These are phyloP conservation scores for Petrolisthes manimaculis DNA, from an alignment of 2,888 invertebrate genomes.

Conservation along the genomic window DNA sequence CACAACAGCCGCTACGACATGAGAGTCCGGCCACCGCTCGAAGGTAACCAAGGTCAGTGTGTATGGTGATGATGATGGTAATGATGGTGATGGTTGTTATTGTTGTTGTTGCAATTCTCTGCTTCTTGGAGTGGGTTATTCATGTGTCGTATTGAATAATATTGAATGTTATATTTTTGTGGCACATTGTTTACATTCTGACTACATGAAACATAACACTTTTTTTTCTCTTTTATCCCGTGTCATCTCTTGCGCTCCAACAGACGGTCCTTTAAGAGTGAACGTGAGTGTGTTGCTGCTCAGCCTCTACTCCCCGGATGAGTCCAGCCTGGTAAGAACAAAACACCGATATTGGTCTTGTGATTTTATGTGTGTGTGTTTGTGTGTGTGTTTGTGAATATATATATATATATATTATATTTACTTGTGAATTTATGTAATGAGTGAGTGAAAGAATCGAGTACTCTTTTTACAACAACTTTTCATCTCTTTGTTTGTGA, in stretches of 20 bases:
- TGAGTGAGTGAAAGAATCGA: too few species aligned
- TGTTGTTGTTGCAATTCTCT: too few species aligned
- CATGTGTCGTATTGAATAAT: background rate
- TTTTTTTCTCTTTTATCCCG: background rate
- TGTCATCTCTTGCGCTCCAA: background rate
- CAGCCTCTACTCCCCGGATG: conserved; percentile 94
- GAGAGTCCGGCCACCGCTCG: conserved; percentile 84
- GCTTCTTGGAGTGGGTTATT: too few species aligned
- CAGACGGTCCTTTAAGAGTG: conserved; percentile 72
- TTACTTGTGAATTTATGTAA: too few species aligned
- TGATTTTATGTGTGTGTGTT: background rate
- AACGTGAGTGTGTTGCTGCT: conserved; percentile 94
- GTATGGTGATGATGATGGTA: background rate
- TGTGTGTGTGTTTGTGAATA: too few species aligned
- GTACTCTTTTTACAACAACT: too few species aligned
- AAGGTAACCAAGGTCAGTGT: conserved; percentile 42
- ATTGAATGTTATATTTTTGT: background rate
- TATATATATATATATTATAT: too few species aligned
- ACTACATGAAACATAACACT: background rate
- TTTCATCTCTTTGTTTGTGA: too few species aligned
- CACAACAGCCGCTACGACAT: conserved; percentile 91
- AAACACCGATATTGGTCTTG: background rate
- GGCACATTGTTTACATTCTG: conserved; percentile 23
- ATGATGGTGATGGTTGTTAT: background rate
- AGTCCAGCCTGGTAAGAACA: conserved; percentile 82